Evolutionary conservation across 2,797 vertebrate species (phyloP), one percentile per base, ranked within the genome.

Genomic region (Enteromius mattozi): DNA sequence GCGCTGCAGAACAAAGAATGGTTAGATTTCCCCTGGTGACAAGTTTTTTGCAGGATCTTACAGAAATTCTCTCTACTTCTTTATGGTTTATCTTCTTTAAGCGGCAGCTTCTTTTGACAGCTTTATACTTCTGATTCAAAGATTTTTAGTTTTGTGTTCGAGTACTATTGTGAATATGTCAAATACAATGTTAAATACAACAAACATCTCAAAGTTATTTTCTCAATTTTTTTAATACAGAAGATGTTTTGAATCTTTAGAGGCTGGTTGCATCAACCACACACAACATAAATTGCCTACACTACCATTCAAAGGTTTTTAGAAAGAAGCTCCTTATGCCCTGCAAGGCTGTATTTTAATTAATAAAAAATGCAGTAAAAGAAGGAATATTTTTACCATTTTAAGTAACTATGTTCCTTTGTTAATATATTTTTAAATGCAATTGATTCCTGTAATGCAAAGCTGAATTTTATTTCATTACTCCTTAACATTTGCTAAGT

Each of bases 11-110:
- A 65, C 77, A 82, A 84, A 81, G 80, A 86, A 86, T 86, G 81
- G 84, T 40, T 71, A 76, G 79, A 86, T 84, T 74, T 78, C 84
- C 81, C 78, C 4, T 30, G 2, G 84, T 81, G 87, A 65, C 51
- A 30, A 40, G 72, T 24, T 68, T 40, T 74, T 75, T 59, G 30
- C 2, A 24, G 19, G 56, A 74, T 82, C 59, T 49, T 82, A 65
- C 42, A 82, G 21, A 75, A 51, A 74, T 61, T 27, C 3, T 42
- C 35, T 49, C 70, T 63, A 30, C 81, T 78, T 24, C 33, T 74
- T 70, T 70, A n/a, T 76, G 40, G 72, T 74, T 74, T 78, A 75
- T 68, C 69, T 66, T 85, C 56, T 81, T 61, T 80, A 24, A 69
- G 27, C 59, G 14, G 65, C 21, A 51, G n/a, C 33, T 37, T 80